phyloP scores from a whole-genome alignment of 37 sponge, comb jelly and placozoan species.

The Chondrosia reniformis region DNA sequence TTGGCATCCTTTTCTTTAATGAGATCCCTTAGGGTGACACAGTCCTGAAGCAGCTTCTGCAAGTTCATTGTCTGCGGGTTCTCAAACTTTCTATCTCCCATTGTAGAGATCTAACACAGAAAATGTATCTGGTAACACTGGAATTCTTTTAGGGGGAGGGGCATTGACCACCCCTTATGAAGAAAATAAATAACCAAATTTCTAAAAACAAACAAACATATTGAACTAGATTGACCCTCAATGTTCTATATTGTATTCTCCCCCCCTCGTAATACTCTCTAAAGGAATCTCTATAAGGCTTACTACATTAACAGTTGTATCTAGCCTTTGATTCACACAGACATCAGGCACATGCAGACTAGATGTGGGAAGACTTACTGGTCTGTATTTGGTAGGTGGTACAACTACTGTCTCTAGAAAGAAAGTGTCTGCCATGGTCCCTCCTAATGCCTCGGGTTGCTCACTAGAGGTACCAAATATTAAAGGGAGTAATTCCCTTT shows the following conservation, averaged over 20 bases:
- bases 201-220: too few species aligned
- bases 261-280: too few species aligned
- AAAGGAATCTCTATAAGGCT: too few species aligned
- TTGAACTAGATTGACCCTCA: too few species aligned
- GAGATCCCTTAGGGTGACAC: slow-evolving; percentile 41
- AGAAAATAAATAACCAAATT: too few species aligned
- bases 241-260: too few species aligned
- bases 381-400: slow-evolving; percentile 88
- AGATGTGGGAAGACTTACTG: slow-evolving; percentile 76
- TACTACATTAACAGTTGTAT: too few species aligned
- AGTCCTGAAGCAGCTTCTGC: slow-evolving; percentile 37
- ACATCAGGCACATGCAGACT: neutral
- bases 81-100: slow-evolving; percentile 78
- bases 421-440: slow-evolving; percentile 54
- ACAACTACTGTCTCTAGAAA: slow-evolving; percentile 82
- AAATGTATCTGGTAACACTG: neutral
- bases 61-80: slow-evolving; percentile 85
- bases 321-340: too few species aligned
- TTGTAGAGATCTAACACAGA: slow-evolving; percentile 38
- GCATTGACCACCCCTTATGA: too few species aligned
- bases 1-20: slow-evolving; percentile 41
- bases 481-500: slow-evolving; percentile 38
- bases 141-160: neutral
- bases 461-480: slow-evolving; percentile 51
- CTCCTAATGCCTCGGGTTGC: neutral